Conservation (phyloP, 2,888 invertebrate genomes). For the Mactromeris polynyma region DNA sequence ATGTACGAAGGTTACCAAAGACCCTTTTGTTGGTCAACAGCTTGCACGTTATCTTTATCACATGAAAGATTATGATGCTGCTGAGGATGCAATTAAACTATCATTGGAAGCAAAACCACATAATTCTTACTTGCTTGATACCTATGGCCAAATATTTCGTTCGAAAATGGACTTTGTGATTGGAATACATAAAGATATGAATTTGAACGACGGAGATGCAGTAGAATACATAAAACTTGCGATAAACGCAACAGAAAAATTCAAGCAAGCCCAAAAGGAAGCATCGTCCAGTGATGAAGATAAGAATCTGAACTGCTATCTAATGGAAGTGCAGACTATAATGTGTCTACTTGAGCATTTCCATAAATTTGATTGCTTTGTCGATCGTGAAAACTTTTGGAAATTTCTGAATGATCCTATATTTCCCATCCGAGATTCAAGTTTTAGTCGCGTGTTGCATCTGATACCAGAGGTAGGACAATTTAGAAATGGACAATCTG, state of each 20-base stretch:
- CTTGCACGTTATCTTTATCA: constrained; percentile 76
- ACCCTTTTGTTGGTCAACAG: constrained; percentile 79
- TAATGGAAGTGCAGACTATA: constrained; percentile 53
- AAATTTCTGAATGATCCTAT: constrained; percentile 39
- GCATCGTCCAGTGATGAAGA: constrained; percentile 36
- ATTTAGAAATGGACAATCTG: constrained; percentile 20
- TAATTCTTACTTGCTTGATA: constrained; percentile 80
- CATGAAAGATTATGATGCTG: constrained; percentile 71
- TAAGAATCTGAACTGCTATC: constrained; percentile 43
- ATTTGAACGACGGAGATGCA: constrained; percentile 58
- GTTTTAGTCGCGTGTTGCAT: neutral
- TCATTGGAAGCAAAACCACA: constrained; percentile 67
- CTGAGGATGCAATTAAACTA: constrained; percentile 67
- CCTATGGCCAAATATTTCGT: constrained; percentile 75
- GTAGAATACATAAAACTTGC: constrained; percentile 64
- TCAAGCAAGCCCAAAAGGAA: constrained; percentile 70
- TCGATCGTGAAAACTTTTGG: constrained; percentile 23
- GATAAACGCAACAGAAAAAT: constrained; percentile 66
- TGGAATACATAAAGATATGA: constrained; percentile 31
- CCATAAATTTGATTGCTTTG: constrained; percentile 33
- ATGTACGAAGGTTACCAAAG: constrained; percentile 71
- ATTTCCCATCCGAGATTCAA: neutral
- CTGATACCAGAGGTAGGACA: neutral
- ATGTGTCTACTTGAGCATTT: constrained; percentile 51
- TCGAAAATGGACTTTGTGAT: constrained; percentile 61